A percentile compares a stretch with the other conserved stretches of the same genome.
These are phyloP conservation scores for Artemia franciscana DNA, from an alignment of 1,140 invertebrate genomes.

Conservation along the genomic window DNA sequence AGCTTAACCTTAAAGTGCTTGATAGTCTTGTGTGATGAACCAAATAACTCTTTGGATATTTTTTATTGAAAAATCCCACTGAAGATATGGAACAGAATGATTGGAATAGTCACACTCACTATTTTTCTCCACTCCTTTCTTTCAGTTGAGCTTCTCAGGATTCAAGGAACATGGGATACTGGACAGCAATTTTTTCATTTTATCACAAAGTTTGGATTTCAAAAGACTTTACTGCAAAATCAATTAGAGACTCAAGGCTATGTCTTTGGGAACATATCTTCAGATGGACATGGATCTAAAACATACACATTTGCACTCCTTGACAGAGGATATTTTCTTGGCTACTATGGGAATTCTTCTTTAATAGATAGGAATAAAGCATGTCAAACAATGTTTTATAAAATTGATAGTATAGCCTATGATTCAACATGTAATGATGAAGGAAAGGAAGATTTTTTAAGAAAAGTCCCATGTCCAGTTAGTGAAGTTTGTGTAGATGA, in stretches of 20 bases:
- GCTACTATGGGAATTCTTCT: slow-evolving; percentile 58
- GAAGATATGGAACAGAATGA: no score
- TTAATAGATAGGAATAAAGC: slow-evolving; percentile 33
- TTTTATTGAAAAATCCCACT: no score
- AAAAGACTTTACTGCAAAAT: slow-evolving; percentile 70
- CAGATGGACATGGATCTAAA: slow-evolving; percentile 32
- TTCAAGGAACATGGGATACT: slow-evolving; percentile 36
- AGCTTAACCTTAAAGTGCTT: no score
- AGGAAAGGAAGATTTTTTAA: slow-evolving; percentile 54
- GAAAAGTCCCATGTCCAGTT: slow-evolving; percentile 59
- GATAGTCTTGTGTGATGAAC: no score
- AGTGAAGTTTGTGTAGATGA: slow-evolving; percentile 62
- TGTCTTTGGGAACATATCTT: slow-evolving; percentile 81
- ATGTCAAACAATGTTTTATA: slow-evolving; percentile 61
- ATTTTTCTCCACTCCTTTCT: no score
- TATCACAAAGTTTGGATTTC: slow-evolving; percentile 82
- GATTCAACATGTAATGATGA: slow-evolving; percentile 56
- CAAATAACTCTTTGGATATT: no score
- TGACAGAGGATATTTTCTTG: slow-evolving; percentile 59
- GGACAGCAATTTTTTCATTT: slow-evolving; percentile 71
- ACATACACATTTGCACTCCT: slow-evolving; percentile 64
- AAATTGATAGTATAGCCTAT: slow-evolving; percentile 53
- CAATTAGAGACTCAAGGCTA: slow-evolving; percentile 64
- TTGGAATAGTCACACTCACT: no score
- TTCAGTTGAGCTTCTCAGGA: no score